phyloP scores from a whole-genome alignment of 2,888 invertebrate species.

The Melangyna quadrimaculata region DNA sequence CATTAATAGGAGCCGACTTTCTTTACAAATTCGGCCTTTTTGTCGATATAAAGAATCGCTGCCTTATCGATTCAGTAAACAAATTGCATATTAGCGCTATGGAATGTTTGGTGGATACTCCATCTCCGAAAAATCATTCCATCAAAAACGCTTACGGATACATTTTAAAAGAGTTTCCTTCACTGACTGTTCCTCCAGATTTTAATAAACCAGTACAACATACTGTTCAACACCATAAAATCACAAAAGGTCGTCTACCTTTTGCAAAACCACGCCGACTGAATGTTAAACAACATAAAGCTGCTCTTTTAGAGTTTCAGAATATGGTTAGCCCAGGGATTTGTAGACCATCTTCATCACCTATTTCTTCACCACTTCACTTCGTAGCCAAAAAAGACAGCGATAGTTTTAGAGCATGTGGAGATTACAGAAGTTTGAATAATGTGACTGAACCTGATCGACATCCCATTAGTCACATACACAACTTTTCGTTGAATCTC shows the following conservation, averaged over 20 bases:
- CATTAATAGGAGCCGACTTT: slow-evolving; percentile 34
- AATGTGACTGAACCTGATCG: slow-evolving; percentile 2
- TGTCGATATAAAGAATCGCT: slow-evolving; percentile 17
- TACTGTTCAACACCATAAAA: slow-evolving; percentile 42
- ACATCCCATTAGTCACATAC: slow-evolving; percentile 1
- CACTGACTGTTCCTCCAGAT: background rate
- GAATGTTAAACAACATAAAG: slow-evolving; percentile 27
- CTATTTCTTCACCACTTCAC: slow-evolving; percentile 5
- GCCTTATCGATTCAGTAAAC: slow-evolving; percentile 20
- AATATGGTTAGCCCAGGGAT: slow-evolving; percentile 31
- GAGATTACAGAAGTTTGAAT: background rate
- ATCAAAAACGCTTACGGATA: background rate
- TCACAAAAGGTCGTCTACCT: slow-evolving; percentile 41
- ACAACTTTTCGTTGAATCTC: slow-evolving; percentile 2
- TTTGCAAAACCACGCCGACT: slow-evolving; percentile 41
- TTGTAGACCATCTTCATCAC: slow-evolving; percentile 36
- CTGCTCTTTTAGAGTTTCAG: slow-evolving; percentile 45
- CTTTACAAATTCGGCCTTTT: slow-evolving; percentile 8
- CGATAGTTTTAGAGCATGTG: slow-evolving; percentile 1
- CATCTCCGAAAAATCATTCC: background rate
- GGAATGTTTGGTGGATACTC: slow-evolving; percentile 19
- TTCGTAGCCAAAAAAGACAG: background rate
- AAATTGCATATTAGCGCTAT: slow-evolving; percentile 14
- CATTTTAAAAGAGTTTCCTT: slow-evolving; percentile 11
- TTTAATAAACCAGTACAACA: slow-evolving; percentile 27